Evolutionary conservation across 2,888 invertebrate species (phyloP), one percentile per base, ranked within the genome.

Genomic region (Parnassius mnemosyne): DNA sequence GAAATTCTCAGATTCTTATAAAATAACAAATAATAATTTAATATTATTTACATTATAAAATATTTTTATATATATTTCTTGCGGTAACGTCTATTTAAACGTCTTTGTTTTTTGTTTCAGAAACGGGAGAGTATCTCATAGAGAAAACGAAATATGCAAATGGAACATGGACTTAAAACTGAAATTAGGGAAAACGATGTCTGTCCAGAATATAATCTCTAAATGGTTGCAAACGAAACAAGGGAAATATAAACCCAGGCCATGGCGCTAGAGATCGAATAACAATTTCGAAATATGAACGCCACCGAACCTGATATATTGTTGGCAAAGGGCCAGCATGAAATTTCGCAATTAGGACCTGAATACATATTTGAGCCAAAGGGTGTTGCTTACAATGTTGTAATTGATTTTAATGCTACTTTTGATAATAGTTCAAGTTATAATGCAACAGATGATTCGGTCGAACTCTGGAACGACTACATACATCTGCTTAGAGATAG

Each of bases 401-500:
- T 75, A 58, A 70, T 85, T 60, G 86, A 87, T 53, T 85, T 83
- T 70, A 89, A 89, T 74, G 68, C 79, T 67, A 80, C 80, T 54
- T 85, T 84, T 66, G 84, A 84, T 53, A 88, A 85, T 69, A 71
- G 68, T 57, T 76, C 80, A 46, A 70, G 68, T 46, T 83, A 75
- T 72, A 91, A 89, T 74, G 66, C 71, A 54, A 79, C 85, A 25
- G 77, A 78, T 60, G 76, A 79, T 59, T 70, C 79, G 0, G 78
- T 69, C 16, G 87, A 88, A 53, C 82, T 78, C 44, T 92, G 92
- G 92, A 83, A 87, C 66, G 84, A 85, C n/a, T 92, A 92, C 70
- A 80, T 90, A 57, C 85, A 85, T 65, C 80, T 92, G 1, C 84
- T 92, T 1, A 86, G 95, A 69, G 96, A 96, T 69, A 93, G 96